phyloP scores from a whole-genome alignment of 2,888 invertebrate genomes.

The Chrysolina oricalcia region DNA sequence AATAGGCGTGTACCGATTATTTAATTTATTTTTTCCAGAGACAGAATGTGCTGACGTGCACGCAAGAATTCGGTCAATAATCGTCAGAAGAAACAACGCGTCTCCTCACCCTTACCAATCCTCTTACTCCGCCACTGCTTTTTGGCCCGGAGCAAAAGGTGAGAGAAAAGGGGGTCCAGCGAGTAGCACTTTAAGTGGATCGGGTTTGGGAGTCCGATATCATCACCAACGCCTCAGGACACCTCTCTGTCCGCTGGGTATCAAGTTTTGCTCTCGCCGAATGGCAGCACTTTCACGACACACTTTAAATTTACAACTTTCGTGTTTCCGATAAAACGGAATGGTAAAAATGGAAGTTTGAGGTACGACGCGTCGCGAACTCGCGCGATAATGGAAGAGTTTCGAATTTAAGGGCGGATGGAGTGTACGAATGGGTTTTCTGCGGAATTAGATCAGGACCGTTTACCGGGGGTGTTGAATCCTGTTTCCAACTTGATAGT shows the following conservation, averaged over 20 bases:
- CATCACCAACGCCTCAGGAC: slow-evolving; percentile 56
- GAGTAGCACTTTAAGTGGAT: slow-evolving; percentile 23
- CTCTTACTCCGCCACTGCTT: neutral
- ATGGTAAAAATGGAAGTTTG: slow-evolving; percentile 37
- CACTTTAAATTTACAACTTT: slow-evolving; percentile 59
- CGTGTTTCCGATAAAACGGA: slow-evolving; percentile 42
- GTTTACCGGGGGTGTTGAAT: neutral
- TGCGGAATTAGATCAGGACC: slow-evolving; percentile 1
- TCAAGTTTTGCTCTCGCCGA: slow-evolving; percentile 60
- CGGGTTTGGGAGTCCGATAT: slow-evolving; percentile 21
- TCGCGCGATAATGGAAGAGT: slow-evolving; percentile 31
- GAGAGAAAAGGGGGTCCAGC: slow-evolving; percentile 3
- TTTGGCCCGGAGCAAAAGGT: slow-evolving; percentile 20
- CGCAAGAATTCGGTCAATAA: too few relatives aligned
- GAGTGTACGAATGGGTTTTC: slow-evolving; percentile 14
- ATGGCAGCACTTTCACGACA: slow-evolving; percentile 54
- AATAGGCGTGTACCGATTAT: too few relatives aligned
- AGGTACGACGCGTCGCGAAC: slow-evolving; percentile 38
- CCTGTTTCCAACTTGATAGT: neutral
- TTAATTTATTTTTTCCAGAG: too few relatives aligned
- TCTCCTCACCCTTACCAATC: too few relatives aligned
- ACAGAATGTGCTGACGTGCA: too few relatives aligned
- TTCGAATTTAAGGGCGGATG: slow-evolving; percentile 27
- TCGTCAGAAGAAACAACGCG: too few relatives aligned
- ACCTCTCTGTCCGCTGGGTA: slow-evolving; percentile 60